phyloP scores from a whole-genome alignment of 1,140 invertebrate species.

The Mamestra configurata region DNA sequence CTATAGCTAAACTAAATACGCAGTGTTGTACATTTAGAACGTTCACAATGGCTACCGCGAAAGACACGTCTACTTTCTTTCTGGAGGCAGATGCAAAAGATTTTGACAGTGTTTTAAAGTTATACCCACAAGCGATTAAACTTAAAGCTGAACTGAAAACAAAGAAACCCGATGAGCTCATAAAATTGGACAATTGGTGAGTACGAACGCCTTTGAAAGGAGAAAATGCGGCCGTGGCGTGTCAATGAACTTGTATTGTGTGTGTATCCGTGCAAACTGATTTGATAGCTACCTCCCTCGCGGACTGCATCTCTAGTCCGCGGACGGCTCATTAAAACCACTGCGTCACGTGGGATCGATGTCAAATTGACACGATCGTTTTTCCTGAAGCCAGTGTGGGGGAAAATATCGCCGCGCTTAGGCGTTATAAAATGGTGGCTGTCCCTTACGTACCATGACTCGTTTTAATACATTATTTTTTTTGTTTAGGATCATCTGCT shows the following conservation, averaged over 20 bases:
- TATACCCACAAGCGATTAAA: slow-evolving; percentile 95
- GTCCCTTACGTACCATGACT: slow-evolving; percentile 81
- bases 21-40: slow-evolving; percentile 88
- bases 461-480: slow-evolving; percentile 79
- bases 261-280: slow-evolving; percentile 89
- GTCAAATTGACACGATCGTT: slow-evolving; percentile 89
- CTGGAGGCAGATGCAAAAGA: slow-evolving; percentile 94
- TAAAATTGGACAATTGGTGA: slow-evolving; percentile 98
- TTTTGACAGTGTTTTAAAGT: slow-evolving; percentile 95
- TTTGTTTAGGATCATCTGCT: slow-evolving; percentile 60
- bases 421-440: slow-evolving; percentile 88
- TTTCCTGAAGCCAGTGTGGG: slow-evolving; percentile 86
- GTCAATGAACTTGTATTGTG: slow-evolving; percentile 89
- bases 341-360: slow-evolving; percentile 90
- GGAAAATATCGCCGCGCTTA: slow-evolving; percentile 86
- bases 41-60: slow-evolving; percentile 94
- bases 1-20: slow-evolving; percentile 87
- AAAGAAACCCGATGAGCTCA: slow-evolving; percentile 97
- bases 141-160: slow-evolving; percentile 95
- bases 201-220: slow-evolving; percentile 88
- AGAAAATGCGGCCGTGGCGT: slow-evolving; percentile 88
- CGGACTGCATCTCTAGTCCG: slow-evolving; percentile 89
- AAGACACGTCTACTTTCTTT: slow-evolving; percentile 97
- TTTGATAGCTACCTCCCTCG: slow-evolving; percentile 89
- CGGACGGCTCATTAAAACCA: slow-evolving; percentile 90